phyloP scores from a whole-genome alignment of 1,140 invertebrate genomes.

The Bombus pascuorum region DNA sequence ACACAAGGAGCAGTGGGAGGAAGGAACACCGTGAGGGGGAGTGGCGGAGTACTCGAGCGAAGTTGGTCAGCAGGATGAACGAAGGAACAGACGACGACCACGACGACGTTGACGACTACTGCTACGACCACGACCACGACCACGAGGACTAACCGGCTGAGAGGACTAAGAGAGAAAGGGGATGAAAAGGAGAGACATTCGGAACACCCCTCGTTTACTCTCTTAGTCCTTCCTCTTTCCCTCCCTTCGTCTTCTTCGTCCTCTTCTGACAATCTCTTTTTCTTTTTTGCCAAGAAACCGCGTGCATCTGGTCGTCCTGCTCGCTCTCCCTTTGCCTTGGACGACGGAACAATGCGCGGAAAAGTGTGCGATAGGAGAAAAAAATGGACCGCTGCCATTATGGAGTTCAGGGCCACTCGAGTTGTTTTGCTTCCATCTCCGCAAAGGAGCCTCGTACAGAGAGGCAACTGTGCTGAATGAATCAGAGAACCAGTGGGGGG shows the following conservation, averaged over 20 bases:
- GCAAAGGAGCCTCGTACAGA: slow-evolving; percentile 70
- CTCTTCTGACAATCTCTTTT: slow-evolving; percentile 5
- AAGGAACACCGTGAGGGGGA: slow-evolving; percentile 1
- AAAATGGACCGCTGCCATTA: slow-evolving; percentile 72
- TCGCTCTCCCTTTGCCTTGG: slow-evolving; percentile 10
- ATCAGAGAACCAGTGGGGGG: slow-evolving; percentile 54
- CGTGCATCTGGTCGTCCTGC: slow-evolving; percentile 6
- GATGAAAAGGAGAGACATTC: background rate
- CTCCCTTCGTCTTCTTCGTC: background rate
- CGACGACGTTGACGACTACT: slow-evolving; percentile 14
- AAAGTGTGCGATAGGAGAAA: slow-evolving; percentile 69
- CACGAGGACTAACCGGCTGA: background rate
- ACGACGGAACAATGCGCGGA: slow-evolving; percentile 68
- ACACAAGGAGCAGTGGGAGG: slow-evolving; percentile 11
- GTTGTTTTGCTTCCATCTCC: slow-evolving; percentile 71
- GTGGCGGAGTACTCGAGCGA: slow-evolving; percentile 55
- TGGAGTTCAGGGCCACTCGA: slow-evolving; percentile 72
- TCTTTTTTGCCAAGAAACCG: background rate
- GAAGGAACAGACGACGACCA: slow-evolving; percentile 56
- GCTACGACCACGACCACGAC: slow-evolving; percentile 18
- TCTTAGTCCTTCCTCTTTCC: background rate
- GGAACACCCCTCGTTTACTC: slow-evolving; percentile 1
- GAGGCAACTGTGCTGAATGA: slow-evolving; percentile 70
- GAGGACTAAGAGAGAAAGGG: background rate
- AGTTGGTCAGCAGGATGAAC: slow-evolving; percentile 71